These are phyloP conservation scores for Proales similis DNA, from an alignment of 1,140 invertebrate genomes.

Conservation along the genomic window DNA sequence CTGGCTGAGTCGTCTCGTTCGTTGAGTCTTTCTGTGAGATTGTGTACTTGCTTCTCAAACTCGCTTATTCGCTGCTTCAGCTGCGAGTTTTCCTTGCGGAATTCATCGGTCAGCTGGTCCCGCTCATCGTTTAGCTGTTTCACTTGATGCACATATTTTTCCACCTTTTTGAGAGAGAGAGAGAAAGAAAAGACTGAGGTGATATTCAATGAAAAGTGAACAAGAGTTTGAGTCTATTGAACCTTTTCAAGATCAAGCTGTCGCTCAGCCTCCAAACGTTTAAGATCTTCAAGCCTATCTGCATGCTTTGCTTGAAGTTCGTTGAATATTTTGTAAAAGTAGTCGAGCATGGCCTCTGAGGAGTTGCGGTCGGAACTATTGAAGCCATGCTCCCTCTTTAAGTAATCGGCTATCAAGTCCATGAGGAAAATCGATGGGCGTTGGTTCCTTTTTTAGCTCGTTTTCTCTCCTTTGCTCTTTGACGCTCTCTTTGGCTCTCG, in stretches of 20 bases:
- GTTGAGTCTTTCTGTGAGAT: not conserved
- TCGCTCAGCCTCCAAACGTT: constrained; percentile 14
- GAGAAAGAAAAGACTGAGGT: not conserved
- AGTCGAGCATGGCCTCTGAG: constrained; percentile 5
- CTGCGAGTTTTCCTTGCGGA: constrained; percentile 3
- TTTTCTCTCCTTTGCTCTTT: too few species aligned
- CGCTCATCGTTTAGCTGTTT: constrained; percentile 31
- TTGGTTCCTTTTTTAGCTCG: too few species aligned
- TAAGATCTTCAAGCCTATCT: constrained; percentile 18
- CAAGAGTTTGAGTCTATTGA: not conserved
- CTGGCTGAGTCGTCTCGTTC: not conserved
- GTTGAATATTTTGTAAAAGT: constrained; percentile 19
- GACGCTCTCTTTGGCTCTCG: too few species aligned
- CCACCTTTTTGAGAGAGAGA: not conserved
- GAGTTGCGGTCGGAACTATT: not conserved
- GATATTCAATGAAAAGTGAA: not conserved
- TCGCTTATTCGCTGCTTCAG: constrained; percentile 18
- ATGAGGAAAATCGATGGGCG: not conserved
- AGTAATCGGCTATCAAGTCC: not conserved
- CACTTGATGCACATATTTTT: constrained; percentile 1
- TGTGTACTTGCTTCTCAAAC: too few species aligned
- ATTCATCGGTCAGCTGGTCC: not conserved
- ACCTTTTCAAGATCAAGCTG: too few species aligned
- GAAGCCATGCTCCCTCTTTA: not conserved
- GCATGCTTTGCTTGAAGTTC: constrained; percentile 9